Evolutionary conservation across 2,888 invertebrate genomes (phyloP), one percentile per base, ranked within the genome.

Genomic region (Drosophila infuscata): DNA sequence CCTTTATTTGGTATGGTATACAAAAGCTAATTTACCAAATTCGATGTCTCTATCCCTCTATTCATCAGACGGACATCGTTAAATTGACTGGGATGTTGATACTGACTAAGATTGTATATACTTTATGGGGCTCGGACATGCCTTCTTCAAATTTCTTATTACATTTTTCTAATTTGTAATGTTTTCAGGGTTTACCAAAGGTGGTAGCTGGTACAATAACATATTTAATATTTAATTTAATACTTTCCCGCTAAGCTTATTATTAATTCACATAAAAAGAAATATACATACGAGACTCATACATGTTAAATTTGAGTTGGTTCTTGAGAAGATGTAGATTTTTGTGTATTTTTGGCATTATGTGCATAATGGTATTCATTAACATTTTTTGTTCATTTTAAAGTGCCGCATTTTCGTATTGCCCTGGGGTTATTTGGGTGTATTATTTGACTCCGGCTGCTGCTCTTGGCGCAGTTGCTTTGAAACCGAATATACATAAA

Each of bases 301-400:
- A 20, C 25, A 25, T 25, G 7, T 8, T 46, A 20, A 15, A 15
- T 15, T 25, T 15, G 3, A 8, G 15, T 46, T 46, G 15, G 15
- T 8, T 15, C 1, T 8, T 46, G 7, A 4, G 15, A 25, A 25
- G 8, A 25, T 25, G 25, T 25, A 25, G 25, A 25, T 25, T 25
- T 25, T 25, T 25, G 25, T 25, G 25, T 25, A 25, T 25, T 25
- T 25, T 36, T 15, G 11, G 30, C 49, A 25, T 64, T 36, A 61
- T 77, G 60, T 51, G 54, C 15, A 33, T 68, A 70, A 67, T 58
- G 61, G 70, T 84, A 76, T 71, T 82, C 81, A 83, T 83, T 83
- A 80, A 74, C 58, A 81, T 70, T 73, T 74, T 64, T 70, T 80
- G 78, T 69, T 83, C 73, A 83, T 76, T 85, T 85, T 81, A 82